These are phyloP conservation scores for Myotis davidii DNA, from an alignment of 2,113 vertebrate genomes.

Conservation along the genomic window DNA sequence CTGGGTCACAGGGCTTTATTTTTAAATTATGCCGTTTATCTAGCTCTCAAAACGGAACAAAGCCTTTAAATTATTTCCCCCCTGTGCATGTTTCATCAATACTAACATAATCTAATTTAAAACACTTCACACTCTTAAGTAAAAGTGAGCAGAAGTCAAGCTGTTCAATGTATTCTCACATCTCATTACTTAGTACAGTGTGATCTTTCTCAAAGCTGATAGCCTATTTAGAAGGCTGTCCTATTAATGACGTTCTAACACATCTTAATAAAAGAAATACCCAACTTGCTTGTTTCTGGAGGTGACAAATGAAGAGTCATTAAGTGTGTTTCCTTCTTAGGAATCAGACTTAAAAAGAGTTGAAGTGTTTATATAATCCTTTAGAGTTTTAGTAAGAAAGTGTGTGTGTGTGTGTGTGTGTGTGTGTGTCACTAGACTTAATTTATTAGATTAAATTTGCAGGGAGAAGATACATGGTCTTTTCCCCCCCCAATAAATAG, in stretches of 20 bases:
- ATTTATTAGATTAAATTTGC: neutral
- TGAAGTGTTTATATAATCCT: constrained; percentile 25
- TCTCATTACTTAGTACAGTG: constrained; percentile 73
- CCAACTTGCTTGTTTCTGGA: constrained; percentile 56
- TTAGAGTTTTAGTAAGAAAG: constrained; percentile 23
- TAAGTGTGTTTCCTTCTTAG: constrained; percentile 42
- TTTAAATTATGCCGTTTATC: constrained; percentile 66
- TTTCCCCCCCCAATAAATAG: neutral
- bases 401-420: neutral
- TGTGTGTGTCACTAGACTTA: neutral
- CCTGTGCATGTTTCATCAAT: constrained; percentile 72
- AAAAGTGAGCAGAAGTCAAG: constrained; percentile 80
- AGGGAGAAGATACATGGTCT: neutral
- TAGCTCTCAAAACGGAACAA: constrained; percentile 62
- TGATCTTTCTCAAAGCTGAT: constrained; percentile 40
- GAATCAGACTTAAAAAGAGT: constrained; percentile 19
- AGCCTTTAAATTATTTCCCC: constrained; percentile 58
- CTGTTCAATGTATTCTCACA: constrained; percentile 72
- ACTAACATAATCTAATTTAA: constrained; percentile 74
- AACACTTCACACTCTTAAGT: constrained; percentile 79
- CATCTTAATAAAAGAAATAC: constrained; percentile 70
- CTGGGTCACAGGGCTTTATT: constrained; percentile 35
- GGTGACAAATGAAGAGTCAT: constrained; percentile 59
- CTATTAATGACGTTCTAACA: constrained; percentile 62
- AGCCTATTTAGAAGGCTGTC: constrained; percentile 65